Conservation (phyloP, 2,888 invertebrate species). For the Lycophotia porphyrea region DNA sequence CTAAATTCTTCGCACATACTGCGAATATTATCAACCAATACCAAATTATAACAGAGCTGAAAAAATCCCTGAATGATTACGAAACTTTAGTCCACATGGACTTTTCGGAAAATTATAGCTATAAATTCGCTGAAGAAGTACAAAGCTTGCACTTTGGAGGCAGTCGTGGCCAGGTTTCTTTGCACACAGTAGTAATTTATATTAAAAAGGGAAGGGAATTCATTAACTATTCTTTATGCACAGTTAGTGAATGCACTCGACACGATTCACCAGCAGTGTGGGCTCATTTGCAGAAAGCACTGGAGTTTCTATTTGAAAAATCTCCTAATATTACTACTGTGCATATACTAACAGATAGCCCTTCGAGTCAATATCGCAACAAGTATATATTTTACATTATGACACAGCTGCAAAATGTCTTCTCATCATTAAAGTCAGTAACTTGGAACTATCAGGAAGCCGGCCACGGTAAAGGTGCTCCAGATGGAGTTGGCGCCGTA, state of each 20-base stretch:
- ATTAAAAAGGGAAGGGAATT: too few relatives aligned
- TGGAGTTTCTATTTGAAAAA: conserved; percentile 23
- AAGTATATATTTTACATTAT: conserved; percentile 47
- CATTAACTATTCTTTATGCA: too few relatives aligned
- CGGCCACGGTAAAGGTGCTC: conserved; percentile 74
- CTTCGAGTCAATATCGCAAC: conserved; percentile 47
- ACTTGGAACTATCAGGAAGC: conserved; percentile 72
- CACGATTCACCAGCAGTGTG: neutral
- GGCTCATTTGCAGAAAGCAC: neutral
- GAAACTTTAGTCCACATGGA: too few relatives aligned
- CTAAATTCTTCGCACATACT: too few relatives aligned
- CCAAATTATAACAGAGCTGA: too few relatives aligned
- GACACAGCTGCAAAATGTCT: conserved; percentile 31
- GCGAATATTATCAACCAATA: too few relatives aligned
- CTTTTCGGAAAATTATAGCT: neutral
- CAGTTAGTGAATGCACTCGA: neutral
- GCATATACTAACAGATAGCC: conserved; percentile 47
- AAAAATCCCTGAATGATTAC: too few relatives aligned
- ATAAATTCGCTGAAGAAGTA: neutral
- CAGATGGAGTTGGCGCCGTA: conserved; percentile 71
- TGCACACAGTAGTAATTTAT: too few relatives aligned
- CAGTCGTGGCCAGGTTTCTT: too few relatives aligned
- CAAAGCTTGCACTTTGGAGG: too few relatives aligned
- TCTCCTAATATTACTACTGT: conserved; percentile 30
- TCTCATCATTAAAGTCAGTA: conserved; percentile 26